Percentiles rank a stretch among this genome's conserved stretches.
These are phyloP conservation scores for Apis florea DNA, from an alignment of 1,140 invertebrate species.

Conservation along the genomic window DNA sequence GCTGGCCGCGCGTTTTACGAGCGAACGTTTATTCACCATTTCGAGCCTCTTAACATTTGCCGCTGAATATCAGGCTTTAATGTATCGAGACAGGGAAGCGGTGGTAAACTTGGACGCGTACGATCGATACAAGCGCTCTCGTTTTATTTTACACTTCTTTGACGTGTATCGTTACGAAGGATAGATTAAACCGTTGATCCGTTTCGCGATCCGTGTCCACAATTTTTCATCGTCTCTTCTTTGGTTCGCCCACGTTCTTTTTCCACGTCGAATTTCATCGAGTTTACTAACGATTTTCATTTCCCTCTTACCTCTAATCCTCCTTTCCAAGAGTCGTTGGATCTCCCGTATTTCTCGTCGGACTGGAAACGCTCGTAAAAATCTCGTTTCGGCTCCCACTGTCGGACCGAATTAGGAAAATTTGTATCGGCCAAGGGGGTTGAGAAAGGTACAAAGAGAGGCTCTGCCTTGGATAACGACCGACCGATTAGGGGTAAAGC, in stretches of 20 bases:
- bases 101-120: not conserved
- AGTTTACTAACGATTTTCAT: too few relatives aligned
- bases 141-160: not conserved
- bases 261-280: not conserved
- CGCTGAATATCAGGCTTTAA: conserved; percentile 67
- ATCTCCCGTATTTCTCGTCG: too few relatives aligned
- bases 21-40: conserved; percentile 76
- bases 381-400: not conserved
- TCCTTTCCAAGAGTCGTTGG: too few relatives aligned
- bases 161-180: not conserved
- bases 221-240: too few relatives aligned
- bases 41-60: conserved; percentile 69
- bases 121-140: not conserved
- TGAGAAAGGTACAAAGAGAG: conserved; percentile 43
- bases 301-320: not conserved
- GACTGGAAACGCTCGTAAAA: too few relatives aligned
- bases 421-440: conserved; percentile 1
- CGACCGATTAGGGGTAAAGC: conserved; percentile 67
- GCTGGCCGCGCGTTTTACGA: conserved; percentile 73
- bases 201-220: not conserved
- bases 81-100: conserved; percentile 60
- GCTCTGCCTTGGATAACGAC: conserved; percentile 38
- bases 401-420: conserved; percentile 20
- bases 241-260: not conserved
- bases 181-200: not conserved